These are phyloP conservation scores for Polymixis lichenea DNA, from an alignment of 2,888 invertebrate genomes.

Conservation along the genomic window DNA sequence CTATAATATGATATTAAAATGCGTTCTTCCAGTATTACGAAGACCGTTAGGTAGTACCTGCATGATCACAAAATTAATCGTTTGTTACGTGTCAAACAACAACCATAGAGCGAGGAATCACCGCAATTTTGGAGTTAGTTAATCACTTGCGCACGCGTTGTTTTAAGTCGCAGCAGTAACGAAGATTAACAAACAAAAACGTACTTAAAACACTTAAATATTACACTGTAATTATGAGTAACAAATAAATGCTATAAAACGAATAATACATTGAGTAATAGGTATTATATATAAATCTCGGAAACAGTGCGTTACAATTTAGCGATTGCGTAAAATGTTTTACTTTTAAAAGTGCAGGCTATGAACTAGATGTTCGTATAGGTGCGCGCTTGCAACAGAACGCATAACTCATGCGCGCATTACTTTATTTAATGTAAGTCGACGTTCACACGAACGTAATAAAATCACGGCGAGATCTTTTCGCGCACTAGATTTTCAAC, in stretches of 20 bases:
- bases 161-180: no score
- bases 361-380: conserved; percentile 46
- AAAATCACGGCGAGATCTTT: no score
- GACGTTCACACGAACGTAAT: no score
- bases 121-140: conserved; percentile 6
- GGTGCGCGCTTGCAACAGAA: conserved; percentile 56
- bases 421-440: conserved; percentile 27
- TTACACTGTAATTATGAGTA: conserved; percentile 1
- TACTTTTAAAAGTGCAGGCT: conserved; percentile 51
- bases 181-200: conserved; percentile 11
- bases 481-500: no score
- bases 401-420: conserved; percentile 29
- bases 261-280: conserved; percentile 47
- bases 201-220: background rate
- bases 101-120: no score
- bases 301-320: conserved; percentile 67
- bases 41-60: background rate
- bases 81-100: background rate
- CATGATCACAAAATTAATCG: background rate
- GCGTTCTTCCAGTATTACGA: background rate
- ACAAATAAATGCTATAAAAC: conserved; percentile 29
- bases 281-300: conserved; percentile 35
- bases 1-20: background rate
- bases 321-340: conserved; percentile 58
- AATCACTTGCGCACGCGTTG: background rate